Base-by-base conservation (phyloP, 2,113 vertebrate genomes). In the Oceanites oceanicus region DNA sequence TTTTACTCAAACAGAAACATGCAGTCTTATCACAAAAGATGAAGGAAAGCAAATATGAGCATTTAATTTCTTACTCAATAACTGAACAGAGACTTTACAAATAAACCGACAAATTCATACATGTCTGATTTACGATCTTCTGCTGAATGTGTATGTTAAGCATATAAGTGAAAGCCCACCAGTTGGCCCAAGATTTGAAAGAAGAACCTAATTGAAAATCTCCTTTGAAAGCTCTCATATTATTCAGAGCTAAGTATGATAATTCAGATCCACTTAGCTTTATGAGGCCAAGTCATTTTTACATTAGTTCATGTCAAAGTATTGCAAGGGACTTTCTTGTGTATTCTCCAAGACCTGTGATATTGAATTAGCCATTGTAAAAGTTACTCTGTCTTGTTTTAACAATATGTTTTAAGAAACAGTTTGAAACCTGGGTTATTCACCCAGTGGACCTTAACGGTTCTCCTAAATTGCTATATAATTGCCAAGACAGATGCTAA, bases 401-500 rank as follows among this genome's bases (percentile, higher is more conserved):
- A 94, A 84, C 26, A 85, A 13, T 55, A 66, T 36, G 23, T 88
- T 91, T 86, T 81, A 91, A 86, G 81, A 91, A 94, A 82, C 18
- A 1, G 6, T 81, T 84, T 88, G 84, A 93, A 94, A 95, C 65
- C 78, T 66, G 30, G 42, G 45, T 88, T 87, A 61, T 95, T 93
- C 75, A 96, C 86, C 65, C 81, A 42, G 55, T 52, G 56, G 89
- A 65, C 82, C 66, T 87, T 89, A 90, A 94, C 53, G 70, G 38
- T 38, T 89, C 83, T 95, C 65, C 82, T 89, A 82, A 96, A 95
- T 86, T 93, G 79, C 90, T 84, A 58, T 86, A 61, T 95, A 92
- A 92, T 91, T 96, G 94, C 92, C 74, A 86, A 83, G 90, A 86
- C 68, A 90, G 73, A 81, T 89, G 84, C 55, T 96, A 91, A 90